Base-by-base conservation (phyloP, 2,797 vertebrate species). In the Premnoplex brunnescens region DNA sequence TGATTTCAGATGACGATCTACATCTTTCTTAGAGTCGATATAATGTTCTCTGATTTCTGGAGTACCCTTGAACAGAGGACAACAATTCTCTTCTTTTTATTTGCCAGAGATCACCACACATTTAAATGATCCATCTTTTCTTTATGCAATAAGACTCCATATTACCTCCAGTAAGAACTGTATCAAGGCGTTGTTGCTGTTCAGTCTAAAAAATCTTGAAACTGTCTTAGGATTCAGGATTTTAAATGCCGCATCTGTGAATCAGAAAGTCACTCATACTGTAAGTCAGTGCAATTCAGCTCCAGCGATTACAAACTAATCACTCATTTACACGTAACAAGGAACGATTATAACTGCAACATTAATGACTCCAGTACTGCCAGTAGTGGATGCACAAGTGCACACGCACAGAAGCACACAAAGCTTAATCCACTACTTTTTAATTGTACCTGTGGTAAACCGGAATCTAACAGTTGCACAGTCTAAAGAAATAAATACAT, bases 41-140 rank as follows among this genome's bases (percentile, higher is more conserved):
- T 99, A 99, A 98, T 99, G 99, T 95, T 99, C 99, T 97, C 99
- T 99, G 97, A 99, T 99, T 98, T 99, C 99, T 16, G 99, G 99
- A 74, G 99, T 99, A 91, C 99, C 99, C 99, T 99, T 96, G 39
- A 98, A 97, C 28, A 96, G 69, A 97, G 97, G 81, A 92, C 11
- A 55, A 94, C 44, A 96, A 74, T 93, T 96, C 55, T 73, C 93
- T 93, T 88, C 89, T 94, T 95, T 96, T 90, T 69, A 90, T 58
- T 62, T 75, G 85, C 88, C 88, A 93, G 68, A 95, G 87, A 97
- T 88, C 73, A 91, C 72, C 80, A 93, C 48, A 72, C 22, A 2
- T 21, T 88, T 89, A 89, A 95, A 95, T 28, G 36, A 94, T 17
- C 6, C 14, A 3, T 1, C 32, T 91, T 73, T 86, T 52, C 63